Base-by-base conservation (phyloP, 2,113 vertebrate species). In the Porphyrio hochstetteri region DNA sequence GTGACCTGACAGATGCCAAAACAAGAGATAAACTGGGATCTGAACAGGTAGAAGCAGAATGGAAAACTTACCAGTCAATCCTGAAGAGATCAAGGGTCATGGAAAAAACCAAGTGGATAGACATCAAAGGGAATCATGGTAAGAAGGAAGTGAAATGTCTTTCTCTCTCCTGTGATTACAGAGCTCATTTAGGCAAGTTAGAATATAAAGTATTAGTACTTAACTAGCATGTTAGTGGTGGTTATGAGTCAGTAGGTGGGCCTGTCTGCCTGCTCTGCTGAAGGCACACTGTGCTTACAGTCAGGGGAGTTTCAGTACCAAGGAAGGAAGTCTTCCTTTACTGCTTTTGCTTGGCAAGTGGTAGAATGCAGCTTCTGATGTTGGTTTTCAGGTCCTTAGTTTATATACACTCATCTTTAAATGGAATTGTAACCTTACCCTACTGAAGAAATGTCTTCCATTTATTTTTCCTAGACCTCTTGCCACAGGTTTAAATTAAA, bases 91-190 rank as follows among this genome's bases (percentile, higher is more conserved):
- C 99, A 7, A 98, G 95, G 10, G 99, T 99, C 91, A 97, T 99
- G 98, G 98, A 99, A 96, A 99, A 98, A 97, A 99, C 99, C 7
- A 98, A 98, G 92, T 99, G 99, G 99, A 99, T 99, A 65, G 99
- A 99, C 97, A 98, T 99, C 93, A 99, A 98, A 55, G 99, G 99
- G 94, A 99, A 99, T 97, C 99, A 99, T 78, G 99, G 99, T 99
- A 97, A 98, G 97, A 92, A 21, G 28, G 48, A 76, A 92, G 59
- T 53, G 3, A 86, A 90, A 52, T 21, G 19, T 42, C n/a, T 74
- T 4, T 87, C 44, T 68, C 20, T 83, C 68, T 60, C 17, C 25
- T 79, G 28, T 76, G 35, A 72, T 79, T 82, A 48, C 53, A 89
- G 55, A 93, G 50, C 17, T 40, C 33, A 60, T 80, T 48, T 90